Evolutionary conservation across 2,113 vertebrate genomes (phyloP).

Genomic region (Osmerus eperlanus): DNA sequence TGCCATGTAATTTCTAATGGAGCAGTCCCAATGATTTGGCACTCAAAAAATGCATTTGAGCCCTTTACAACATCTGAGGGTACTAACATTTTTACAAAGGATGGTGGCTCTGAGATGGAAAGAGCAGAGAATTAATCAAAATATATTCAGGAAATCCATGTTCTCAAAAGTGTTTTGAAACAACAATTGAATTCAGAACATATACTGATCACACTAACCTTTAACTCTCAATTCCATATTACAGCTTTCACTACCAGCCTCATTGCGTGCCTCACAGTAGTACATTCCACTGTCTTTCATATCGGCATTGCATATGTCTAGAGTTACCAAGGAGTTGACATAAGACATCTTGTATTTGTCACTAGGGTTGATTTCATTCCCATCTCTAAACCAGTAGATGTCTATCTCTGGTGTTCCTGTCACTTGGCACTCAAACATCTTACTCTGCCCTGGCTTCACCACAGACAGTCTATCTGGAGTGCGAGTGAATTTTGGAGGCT

Average conservation of each 20-base stretch:
- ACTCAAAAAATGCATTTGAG: conserved; percentile 77
- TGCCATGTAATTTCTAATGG: conserved; percentile 91
- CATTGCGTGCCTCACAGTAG: conserved; percentile 93
- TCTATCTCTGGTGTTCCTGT: conserved; percentile 91
- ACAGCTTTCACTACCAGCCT: conserved; percentile 94
- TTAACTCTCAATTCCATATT: conserved; percentile 92
- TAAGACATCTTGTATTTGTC: conserved; percentile 79
- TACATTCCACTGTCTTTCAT: conserved; percentile 86
- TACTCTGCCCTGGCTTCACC: conserved; percentile 84
- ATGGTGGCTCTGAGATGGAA: conserved; percentile 83
- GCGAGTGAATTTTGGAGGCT: conserved; percentile 88
- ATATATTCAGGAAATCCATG: background rate
- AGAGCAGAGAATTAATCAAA: conserved; percentile 3
- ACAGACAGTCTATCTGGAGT: conserved; percentile 84
- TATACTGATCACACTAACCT: conserved; percentile 74
- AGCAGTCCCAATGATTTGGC: conserved; percentile 83
- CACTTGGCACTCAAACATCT: conserved; percentile 90
- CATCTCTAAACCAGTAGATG: conserved; percentile 90
- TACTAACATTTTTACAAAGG: conserved; percentile 78
- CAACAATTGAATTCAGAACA: background rate
- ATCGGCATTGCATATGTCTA: conserved; percentile 78
- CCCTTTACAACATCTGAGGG: conserved; percentile 83
- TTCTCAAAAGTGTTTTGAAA: background rate
- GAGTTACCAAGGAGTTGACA: conserved; percentile 79
- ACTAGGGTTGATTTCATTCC: conserved; percentile 82